Conservation (phyloP, 2,888 invertebrate genomes). For the Cheiracanthium punctorium region DNA sequence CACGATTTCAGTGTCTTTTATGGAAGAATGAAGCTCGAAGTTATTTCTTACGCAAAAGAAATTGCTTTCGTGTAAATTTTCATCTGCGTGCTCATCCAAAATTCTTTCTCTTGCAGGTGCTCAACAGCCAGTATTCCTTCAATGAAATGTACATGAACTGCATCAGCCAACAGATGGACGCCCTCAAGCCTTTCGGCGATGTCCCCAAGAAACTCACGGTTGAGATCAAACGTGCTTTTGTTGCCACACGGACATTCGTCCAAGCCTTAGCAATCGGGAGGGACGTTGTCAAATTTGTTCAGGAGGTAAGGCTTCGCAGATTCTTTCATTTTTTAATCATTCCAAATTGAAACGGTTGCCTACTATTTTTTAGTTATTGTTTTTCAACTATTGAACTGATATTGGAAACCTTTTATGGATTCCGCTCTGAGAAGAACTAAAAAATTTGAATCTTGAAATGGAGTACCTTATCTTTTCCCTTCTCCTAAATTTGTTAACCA, state of each 20-base stretch:
- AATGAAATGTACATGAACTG: slow-evolving; percentile 91
- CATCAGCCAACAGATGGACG: slow-evolving; percentile 92
- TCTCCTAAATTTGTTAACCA: no score
- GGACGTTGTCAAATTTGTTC: slow-evolving; percentile 81
- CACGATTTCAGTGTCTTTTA: no score
- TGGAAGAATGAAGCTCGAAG: no score
- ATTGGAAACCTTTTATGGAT: no score
- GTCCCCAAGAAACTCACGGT: slow-evolving; percentile 92
- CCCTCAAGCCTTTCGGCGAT: slow-evolving; percentile 95
- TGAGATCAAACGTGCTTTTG: slow-evolving; percentile 93
- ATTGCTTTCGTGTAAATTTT: no score
- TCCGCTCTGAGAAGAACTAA: no score
- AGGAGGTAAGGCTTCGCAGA: slow-evolving; percentile 69
- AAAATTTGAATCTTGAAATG: no score
- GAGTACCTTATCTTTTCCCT: no score
- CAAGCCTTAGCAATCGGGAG: slow-evolving; percentile 90
- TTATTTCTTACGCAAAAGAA: no score
- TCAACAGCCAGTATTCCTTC: slow-evolving; percentile 94
- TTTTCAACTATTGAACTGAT: not conserved
- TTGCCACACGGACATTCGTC: slow-evolving; percentile 94
- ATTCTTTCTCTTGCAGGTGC: slow-evolving; percentile 78
- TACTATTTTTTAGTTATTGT: not conserved
- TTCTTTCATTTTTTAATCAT: not conserved
- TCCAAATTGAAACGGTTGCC: not conserved
- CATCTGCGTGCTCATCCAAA: no score